Conservation (phyloP, 2,797 vertebrate species). For the Petrocephalus sullivani region DNA sequence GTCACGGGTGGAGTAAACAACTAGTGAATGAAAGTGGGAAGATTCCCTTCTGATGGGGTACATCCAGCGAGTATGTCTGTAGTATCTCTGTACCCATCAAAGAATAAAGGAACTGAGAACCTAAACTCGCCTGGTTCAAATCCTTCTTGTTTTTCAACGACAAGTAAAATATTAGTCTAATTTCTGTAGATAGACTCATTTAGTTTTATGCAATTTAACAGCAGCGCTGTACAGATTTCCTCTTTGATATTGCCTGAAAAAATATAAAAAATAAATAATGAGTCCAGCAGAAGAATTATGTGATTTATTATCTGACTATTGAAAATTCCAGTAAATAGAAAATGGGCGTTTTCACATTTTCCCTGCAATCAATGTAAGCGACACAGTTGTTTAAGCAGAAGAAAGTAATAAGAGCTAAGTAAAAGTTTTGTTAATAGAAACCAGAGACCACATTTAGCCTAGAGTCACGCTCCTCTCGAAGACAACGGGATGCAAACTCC, state of each 20-base stretch:
- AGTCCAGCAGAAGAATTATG: constrained; percentile 32
- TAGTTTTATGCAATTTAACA: neutral
- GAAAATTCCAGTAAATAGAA: constrained; percentile 21
- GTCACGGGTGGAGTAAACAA: neutral
- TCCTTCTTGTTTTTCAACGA: neutral
- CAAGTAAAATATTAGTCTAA: neutral
- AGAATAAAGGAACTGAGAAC: neutral
- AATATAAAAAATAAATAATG: neutral
- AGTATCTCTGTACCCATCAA: neutral
- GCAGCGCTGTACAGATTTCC: neutral
- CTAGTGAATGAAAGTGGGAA: neutral
- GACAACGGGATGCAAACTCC: constrained; percentile 38
- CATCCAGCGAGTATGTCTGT: neutral
- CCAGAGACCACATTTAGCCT: constrained; percentile 45
- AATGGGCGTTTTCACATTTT: constrained; percentile 28
- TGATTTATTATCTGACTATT: constrained; percentile 25
- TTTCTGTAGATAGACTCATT: neutral
- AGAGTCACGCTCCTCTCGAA: constrained; percentile 43
- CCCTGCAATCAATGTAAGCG: constrained; percentile 40
- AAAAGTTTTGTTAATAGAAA: constrained; percentile 47
- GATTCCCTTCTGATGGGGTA: neutral
- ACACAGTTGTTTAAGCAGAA: constrained; percentile 32
- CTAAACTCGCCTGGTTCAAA: neutral
- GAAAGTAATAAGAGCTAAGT: constrained; percentile 38
- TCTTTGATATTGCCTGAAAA: neutral